Conservation (phyloP, 2,888 invertebrate genomes). For the Cephus pygmeus region DNA sequence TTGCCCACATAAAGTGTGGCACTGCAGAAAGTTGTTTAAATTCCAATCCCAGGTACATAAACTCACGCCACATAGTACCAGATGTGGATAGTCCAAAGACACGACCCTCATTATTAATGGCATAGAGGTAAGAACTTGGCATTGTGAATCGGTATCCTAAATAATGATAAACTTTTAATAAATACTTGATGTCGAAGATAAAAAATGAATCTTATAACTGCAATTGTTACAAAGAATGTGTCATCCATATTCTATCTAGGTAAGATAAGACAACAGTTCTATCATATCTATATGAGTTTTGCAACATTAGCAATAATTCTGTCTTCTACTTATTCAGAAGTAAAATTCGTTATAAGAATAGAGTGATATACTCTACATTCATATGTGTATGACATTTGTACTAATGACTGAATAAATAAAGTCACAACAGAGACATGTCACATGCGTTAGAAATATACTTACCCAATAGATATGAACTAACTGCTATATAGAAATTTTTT, state of each 20-base stretch:
- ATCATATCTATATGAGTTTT: not conserved
- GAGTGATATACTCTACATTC: not conserved
- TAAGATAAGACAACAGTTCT: not conserved
- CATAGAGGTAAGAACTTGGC: conserved; percentile 82
- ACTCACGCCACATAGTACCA: conserved; percentile 86
- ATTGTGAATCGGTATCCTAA: conserved; percentile 61
- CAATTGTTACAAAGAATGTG: not conserved
- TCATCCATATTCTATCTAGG: not conserved
- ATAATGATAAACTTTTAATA: not conserved
- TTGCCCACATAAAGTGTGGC: conserved; percentile 90
- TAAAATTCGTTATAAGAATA: not conserved
- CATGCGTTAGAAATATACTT: not conserved
- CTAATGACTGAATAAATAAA: not conserved
- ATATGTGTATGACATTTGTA: not conserved
- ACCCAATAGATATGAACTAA: not conserved
- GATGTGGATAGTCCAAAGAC: conserved; percentile 86
- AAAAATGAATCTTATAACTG: not conserved
- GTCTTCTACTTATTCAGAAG: not conserved
- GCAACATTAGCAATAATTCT: not conserved
- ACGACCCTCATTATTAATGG: conserved; percentile 88
- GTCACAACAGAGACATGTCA: not conserved
- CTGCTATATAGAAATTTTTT: not conserved
- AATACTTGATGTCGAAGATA: not conserved
- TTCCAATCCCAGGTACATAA: conserved; percentile 86
- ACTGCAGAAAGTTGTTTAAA: conserved; percentile 90